A percentile compares a stretch with the other conserved stretches of the same genome.
These are phyloP conservation scores for Chelonia mydas DNA, from an alignment of 2,797 vertebrate genomes.

Conservation along the genomic window DNA sequence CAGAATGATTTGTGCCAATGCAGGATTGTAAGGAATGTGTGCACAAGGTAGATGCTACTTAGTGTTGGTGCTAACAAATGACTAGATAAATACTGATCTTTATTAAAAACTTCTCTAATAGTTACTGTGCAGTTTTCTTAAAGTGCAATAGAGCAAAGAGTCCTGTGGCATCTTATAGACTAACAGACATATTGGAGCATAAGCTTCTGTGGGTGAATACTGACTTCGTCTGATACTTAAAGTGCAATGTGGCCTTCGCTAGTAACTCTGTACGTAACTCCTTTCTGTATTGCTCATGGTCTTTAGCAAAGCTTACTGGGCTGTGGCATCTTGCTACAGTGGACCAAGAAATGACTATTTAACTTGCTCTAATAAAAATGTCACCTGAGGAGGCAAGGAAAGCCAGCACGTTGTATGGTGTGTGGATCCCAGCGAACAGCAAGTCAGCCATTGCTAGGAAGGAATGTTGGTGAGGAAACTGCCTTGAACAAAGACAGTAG, in stretches of 20 bases:
- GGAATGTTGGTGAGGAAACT: neutral
- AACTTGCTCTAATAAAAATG: neutral
- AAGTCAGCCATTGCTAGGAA: neutral
- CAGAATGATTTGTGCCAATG: neutral
- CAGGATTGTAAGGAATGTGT: neutral
- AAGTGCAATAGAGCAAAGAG: neutral
- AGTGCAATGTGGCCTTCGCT: neutral
- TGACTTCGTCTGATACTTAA: neutral
- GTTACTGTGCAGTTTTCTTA: neutral
- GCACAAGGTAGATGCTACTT: neutral
- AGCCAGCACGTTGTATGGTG: neutral
- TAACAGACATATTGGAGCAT: no score
- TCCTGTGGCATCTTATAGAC: no score
- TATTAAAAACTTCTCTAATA: neutral
- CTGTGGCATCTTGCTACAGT: neutral
- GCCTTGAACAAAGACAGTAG: neutral
- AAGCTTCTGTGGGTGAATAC: no score
- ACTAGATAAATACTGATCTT: neutral
- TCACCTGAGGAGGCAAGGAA: neutral
- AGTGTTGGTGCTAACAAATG: neutral
- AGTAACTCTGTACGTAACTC: neutral
- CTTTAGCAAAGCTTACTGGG: neutral
- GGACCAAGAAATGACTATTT: neutral
- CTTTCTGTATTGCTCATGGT: neutral
- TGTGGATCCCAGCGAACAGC: neutral